A percentile compares a stretch with the other conserved stretches of the same genome.
phyloP scores from a whole-genome alignment of 2,888 invertebrate genomes.

The Lasioglossum figueresi region DNA sequence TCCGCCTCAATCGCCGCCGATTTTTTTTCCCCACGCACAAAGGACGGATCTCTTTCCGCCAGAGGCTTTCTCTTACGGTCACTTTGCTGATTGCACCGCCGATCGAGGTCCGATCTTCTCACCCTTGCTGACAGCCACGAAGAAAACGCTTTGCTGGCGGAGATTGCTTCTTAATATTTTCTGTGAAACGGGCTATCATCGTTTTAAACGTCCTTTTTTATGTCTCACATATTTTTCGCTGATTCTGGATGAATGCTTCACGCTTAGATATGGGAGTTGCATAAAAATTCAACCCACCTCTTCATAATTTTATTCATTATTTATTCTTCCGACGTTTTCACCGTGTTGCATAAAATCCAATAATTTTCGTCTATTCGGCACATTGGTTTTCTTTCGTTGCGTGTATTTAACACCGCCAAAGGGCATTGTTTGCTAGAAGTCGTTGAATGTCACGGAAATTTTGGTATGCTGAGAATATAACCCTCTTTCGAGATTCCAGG shows the following conservation, averaged over 20 bases:
- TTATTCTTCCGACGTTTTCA: too few relatives aligned
- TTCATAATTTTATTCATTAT: too few relatives aligned
- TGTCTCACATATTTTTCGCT: background rate
- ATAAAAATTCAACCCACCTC: too few relatives aligned
- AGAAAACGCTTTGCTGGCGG: background rate
- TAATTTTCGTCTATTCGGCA: too few relatives aligned
- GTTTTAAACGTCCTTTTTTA: background rate
- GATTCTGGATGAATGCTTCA: background rate
- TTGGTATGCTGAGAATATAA: background rate
- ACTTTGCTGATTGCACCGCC: slow-evolving; percentile 36
- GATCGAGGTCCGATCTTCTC: background rate
- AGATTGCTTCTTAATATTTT: background rate
- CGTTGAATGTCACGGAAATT: background rate
- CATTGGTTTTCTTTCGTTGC: too few relatives aligned
- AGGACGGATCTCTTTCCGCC: slow-evolving; percentile 45
- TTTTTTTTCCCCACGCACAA: slow-evolving; percentile 51
- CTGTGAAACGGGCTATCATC: background rate
- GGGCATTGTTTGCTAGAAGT: background rate
- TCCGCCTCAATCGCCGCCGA: slow-evolving; percentile 47
- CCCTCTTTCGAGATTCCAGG: background rate
- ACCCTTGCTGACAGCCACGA: background rate
- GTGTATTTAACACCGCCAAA: background rate
- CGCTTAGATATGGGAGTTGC: too few relatives aligned
- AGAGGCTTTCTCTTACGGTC: slow-evolving; percentile 41
- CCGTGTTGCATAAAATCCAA: too few relatives aligned